Evolutionary conservation across 2,113 vertebrate genomes (phyloP), one percentile per base, ranked within the genome.

Genomic region (Ia io): DNA sequence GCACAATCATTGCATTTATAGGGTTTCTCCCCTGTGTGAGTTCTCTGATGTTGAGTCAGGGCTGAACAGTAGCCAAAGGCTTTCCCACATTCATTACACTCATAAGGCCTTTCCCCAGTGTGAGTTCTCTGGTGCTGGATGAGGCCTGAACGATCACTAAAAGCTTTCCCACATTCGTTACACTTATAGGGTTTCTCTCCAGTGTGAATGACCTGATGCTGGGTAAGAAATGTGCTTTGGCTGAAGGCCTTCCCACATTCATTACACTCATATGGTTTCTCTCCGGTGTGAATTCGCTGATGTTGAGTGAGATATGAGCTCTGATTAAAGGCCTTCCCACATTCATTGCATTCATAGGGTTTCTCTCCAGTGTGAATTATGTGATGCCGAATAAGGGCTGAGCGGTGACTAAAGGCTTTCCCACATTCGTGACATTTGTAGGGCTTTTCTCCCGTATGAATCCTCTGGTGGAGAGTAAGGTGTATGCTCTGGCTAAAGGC

Each of bases 341-440:
- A 97, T 10, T 97, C 93, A 17, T 1, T 88, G 12, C 96, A 97
- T 12, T 97, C 96, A 32, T 97, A 98, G 18, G 97, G 97, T 37
- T 97, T 98, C 95, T 98, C 97, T 70, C 97, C 97, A 32, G 97
- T 97, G n/a, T 98, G 97, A 30, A 97, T 97, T 79, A 97, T 96
- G n/a, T 97, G 95, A 56, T 97, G 97, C 20, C 95, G 93, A 71
- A 97, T 97, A 9, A 97, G 97, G 84, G 96, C 96, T 32, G 96
- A 98, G 71, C 94, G 96, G 76, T 98, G 97, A 71, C 96, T 97
- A 44, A 98, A 98, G 92, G 97, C 97, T 84, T 96, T 97, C 16
- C 95, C 97, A 92, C 97, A 98, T 18, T 97, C 96, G 0, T 96
- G 92, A 65, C 97, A 97, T 32, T 61, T 17, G 3, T 97, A 97